A percentile compares a stretch with the other conserved stretches of the same genome.
Evolutionary conservation across 1,140 invertebrate species (phyloP).

Genomic region (Condylostylus longicornis): DNA sequence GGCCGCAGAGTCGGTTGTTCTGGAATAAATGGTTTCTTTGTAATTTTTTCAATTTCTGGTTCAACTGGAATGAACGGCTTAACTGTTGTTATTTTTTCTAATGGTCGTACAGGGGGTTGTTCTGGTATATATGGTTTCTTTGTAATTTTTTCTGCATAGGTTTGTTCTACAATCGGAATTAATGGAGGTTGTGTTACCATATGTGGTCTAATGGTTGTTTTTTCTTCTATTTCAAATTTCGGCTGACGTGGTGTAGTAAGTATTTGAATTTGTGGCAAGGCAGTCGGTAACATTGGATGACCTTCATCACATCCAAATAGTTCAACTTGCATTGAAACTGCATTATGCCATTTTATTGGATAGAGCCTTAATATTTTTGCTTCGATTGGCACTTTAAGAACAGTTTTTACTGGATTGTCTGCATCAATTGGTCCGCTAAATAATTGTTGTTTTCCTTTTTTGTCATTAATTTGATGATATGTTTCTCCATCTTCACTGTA

Average conservation of each 20-base stretch:
- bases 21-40: no score
- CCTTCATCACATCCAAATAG: conserved; percentile 49
- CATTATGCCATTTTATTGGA: conserved; percentile 60
- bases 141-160: no score
- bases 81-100: no score
- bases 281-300: conserved; percentile 3
- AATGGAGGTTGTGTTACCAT: background rate
- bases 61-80: no score
- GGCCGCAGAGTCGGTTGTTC: no score
- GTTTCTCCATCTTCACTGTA: conserved; percentile 47
- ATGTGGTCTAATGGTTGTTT: no score
- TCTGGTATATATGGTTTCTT: no score
- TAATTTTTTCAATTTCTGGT: no score
- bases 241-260: conserved; percentile 3
- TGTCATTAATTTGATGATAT: conserved; percentile 38
- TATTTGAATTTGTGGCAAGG: background rate
- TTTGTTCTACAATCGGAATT: background rate
- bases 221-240: background rate
- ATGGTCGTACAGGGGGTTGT: no score
- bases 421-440: conserved; percentile 56
- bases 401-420: conserved; percentile 40
- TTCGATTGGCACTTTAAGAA: conserved; percentile 53
- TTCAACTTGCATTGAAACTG: conserved; percentile 56
- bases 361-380: conserved; percentile 52
- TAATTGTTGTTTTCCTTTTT: conserved; percentile 34